Conservation (phyloP, 2,888 invertebrate genomes). For the Microplitis deprimator region DNA sequence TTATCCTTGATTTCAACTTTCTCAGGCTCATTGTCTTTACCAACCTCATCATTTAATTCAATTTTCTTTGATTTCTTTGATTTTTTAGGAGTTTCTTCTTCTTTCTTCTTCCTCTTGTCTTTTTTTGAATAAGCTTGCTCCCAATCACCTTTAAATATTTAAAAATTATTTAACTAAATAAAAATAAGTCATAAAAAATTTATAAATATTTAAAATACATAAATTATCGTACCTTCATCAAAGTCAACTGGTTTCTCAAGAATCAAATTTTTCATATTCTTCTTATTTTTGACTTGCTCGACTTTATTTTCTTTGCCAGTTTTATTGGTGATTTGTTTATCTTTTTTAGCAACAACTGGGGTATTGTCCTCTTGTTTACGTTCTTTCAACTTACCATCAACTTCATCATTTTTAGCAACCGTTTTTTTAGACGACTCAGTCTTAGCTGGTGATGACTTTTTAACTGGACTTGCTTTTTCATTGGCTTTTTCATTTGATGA, state of each 20-base stretch:
- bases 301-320: constrained; percentile 72
- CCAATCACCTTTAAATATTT: constrained; percentile 75
- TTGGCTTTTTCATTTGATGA: constrained; percentile 76
- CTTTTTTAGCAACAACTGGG: constrained; percentile 62
- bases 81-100: constrained; percentile 73
- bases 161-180: neutral
- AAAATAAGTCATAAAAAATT: neutral
- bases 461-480: constrained; percentile 75
- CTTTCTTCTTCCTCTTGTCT: constrained; percentile 82
- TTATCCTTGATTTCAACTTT: constrained; percentile 72
- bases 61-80: constrained; percentile 74
- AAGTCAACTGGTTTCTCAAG: constrained; percentile 81
- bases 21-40: constrained; percentile 70
- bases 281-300: constrained; percentile 76
- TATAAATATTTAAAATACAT: constrained; percentile 1
- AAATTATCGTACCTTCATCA: constrained; percentile 75
- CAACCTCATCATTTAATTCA: constrained; percentile 71
- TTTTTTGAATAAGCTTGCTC: constrained; percentile 79
- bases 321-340: constrained; percentile 61
- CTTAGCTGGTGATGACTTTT: constrained; percentile 71
- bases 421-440: constrained; percentile 74
- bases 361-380: constrained; percentile 74
- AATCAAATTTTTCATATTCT: constrained; percentile 75
- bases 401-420: constrained; percentile 67
- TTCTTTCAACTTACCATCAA: constrained; percentile 72